Percentiles rank a stretch among this genome's conserved stretches.
These are phyloP conservation scores for Subanguina moxae DNA, from an alignment of 1,140 invertebrate species.

Conservation along the genomic window DNA sequence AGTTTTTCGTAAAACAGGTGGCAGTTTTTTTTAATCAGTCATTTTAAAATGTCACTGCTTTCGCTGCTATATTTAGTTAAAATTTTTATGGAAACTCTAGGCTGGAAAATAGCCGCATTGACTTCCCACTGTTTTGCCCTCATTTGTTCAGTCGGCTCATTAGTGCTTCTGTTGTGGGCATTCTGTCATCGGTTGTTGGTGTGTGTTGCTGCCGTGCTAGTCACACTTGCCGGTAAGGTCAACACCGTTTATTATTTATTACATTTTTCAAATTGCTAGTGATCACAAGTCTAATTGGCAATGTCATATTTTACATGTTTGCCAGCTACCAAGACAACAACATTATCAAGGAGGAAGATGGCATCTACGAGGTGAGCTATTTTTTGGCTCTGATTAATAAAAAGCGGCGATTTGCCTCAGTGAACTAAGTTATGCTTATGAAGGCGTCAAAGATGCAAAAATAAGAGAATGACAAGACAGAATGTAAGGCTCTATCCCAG, in stretches of 20 bases:
- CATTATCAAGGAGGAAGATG: conserved; percentile 56
- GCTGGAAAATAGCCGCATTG: conserved; percentile 58
- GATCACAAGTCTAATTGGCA: conserved; percentile 39
- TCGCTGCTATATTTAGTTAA: too few species aligned
- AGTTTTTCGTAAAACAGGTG: too few species aligned
- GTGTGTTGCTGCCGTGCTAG: conserved; percentile 50
- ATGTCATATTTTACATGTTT: conserved; percentile 49
- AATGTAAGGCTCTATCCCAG: too few species aligned
- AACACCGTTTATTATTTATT: too few species aligned
- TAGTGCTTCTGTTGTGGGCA: conserved; percentile 53
- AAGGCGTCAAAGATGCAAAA: too few species aligned
- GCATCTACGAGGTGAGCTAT: conserved; percentile 47
- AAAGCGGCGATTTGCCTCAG: neutral
- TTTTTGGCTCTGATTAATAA: neutral
- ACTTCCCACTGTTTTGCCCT: conserved; percentile 41
- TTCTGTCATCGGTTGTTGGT: conserved; percentile 55
- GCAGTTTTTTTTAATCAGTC: too few species aligned
- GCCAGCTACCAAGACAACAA: conserved; percentile 58
- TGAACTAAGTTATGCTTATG: too few species aligned
- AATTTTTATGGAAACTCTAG: too few species aligned
- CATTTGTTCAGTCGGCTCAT: conserved; percentile 37
- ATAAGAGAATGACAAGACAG: too few species aligned
- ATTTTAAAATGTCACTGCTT: too few species aligned
- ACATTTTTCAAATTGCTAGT: conserved; percentile 46
- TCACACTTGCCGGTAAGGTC: conserved; percentile 40